Evolutionary conservation across 2,113 vertebrate species (phyloP).

Genomic region (Cheirogaleus medius): DNA sequence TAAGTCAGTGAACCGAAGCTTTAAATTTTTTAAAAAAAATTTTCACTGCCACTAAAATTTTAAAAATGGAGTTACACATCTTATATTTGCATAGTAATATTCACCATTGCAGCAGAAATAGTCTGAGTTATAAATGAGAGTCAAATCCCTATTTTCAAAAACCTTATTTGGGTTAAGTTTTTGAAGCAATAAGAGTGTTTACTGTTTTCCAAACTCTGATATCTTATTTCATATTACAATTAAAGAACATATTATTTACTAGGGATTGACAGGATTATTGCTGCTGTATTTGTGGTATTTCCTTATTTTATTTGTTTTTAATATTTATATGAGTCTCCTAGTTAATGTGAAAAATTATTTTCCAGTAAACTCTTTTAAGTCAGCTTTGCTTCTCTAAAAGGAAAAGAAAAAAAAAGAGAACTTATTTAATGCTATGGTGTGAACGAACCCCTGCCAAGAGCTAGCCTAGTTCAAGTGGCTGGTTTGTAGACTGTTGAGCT

Average conservation of each 20-base stretch:
- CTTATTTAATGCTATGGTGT: not conserved
- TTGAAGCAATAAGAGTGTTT: not conserved
- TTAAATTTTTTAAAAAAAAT: not conserved
- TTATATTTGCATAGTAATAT: not conserved
- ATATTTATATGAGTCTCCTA: not conserved
- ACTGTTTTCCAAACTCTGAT: not conserved
- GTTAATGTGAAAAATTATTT: not conserved
- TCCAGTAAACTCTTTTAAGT: not conserved
- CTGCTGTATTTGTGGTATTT: not conserved
- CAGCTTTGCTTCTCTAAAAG: not conserved
- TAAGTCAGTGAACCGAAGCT: conserved; percentile 32
- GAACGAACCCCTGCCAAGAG: not conserved
- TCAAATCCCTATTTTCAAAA: not conserved
- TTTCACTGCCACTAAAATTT: not conserved
- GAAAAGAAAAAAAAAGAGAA: not conserved
- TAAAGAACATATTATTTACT: not conserved
- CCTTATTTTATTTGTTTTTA: not conserved
- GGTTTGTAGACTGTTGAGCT: not conserved
- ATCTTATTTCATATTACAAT: not conserved
- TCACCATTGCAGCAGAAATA: not conserved
- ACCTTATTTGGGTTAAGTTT: not conserved
- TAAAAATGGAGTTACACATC: not conserved
- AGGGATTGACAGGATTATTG: not conserved
- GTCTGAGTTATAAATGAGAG: not conserved
- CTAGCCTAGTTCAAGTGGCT: not conserved